Evolutionary conservation across 2,888 invertebrate species (phyloP).

Genomic region (Drosophila nigritarsus): DNA sequence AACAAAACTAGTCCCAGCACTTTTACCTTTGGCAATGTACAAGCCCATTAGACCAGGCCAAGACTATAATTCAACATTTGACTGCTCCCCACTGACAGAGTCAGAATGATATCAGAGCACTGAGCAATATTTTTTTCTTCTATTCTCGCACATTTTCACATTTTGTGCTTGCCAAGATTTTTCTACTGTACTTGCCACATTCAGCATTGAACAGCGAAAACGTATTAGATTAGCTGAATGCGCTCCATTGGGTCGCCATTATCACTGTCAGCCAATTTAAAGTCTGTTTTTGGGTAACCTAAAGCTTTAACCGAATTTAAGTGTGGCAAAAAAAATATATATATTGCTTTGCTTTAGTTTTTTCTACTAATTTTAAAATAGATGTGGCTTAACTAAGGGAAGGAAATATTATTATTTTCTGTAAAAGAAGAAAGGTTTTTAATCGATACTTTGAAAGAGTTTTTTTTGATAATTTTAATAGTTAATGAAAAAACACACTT

Average conservation of each 20-base stretch:
- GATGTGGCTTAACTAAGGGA: neutral
- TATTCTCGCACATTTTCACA: constrained; percentile 35
- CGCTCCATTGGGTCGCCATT: constrained; percentile 37
- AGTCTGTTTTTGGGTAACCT: constrained; percentile 9
- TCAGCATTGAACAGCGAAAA: constrained; percentile 61
- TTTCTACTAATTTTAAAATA: neutral
- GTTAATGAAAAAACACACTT: neutral
- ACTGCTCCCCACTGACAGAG: constrained; percentile 23
- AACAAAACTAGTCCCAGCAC: constrained; percentile 15
- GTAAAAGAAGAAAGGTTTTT: neutral
- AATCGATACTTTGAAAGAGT: neutral
- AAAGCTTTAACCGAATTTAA: constrained; percentile 23
- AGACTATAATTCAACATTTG: constrained; percentile 69
- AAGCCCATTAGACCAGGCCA: constrained; percentile 36
- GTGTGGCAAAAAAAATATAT: neutral
- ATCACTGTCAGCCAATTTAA: constrained; percentile 45
- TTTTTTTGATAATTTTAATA: neutral
- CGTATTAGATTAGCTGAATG: constrained; percentile 58
- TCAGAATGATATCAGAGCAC: constrained; percentile 32
- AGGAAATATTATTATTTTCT: neutral
- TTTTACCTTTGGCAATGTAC: constrained; percentile 36
- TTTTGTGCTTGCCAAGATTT: constrained; percentile 51
- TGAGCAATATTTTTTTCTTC: constrained; percentile 28
- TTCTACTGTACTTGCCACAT: constrained; percentile 41
- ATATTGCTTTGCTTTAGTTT: constrained; percentile 2